Conservation (phyloP, 2,797 vertebrate species). For the Characodon lateralis region DNA sequence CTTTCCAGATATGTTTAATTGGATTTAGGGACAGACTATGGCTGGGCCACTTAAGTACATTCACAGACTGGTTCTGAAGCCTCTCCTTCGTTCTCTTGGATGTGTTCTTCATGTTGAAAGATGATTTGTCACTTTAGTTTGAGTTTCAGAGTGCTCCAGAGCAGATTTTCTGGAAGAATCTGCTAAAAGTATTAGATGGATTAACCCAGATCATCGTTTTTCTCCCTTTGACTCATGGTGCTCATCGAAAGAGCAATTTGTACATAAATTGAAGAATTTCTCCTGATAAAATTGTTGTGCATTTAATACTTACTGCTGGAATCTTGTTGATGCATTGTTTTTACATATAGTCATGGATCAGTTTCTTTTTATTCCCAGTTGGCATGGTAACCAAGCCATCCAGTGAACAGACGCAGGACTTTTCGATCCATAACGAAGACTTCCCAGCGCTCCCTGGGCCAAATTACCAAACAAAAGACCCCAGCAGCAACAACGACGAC, state of each 20-base stretch:
- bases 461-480: constrained; percentile 92
- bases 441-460: constrained; percentile 97
- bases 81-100: too few species aligned
- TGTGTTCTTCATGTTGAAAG: too few species aligned
- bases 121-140: too few species aligned
- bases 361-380: constrained; percentile 75
- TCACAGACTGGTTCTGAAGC: too few species aligned
- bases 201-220: too few species aligned
- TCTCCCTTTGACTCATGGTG: too few species aligned
- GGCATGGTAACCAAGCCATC: constrained; percentile 99
- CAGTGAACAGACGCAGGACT: constrained; percentile 98
- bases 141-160: too few species aligned
- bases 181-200: too few species aligned
- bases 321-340: background rate
- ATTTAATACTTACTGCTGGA: background rate
- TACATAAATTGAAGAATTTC: background rate
- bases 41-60: too few species aligned
- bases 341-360: background rate
- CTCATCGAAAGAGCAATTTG: background rate
- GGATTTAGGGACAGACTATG: too few species aligned
- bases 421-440: constrained; percentile 98
- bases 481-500: constrained; percentile 93
- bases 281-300: background rate
- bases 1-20: too few species aligned
- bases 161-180: too few species aligned